Conservation (phyloP, 2,797 vertebrate genomes). For the Cyclura pinguis region DNA sequence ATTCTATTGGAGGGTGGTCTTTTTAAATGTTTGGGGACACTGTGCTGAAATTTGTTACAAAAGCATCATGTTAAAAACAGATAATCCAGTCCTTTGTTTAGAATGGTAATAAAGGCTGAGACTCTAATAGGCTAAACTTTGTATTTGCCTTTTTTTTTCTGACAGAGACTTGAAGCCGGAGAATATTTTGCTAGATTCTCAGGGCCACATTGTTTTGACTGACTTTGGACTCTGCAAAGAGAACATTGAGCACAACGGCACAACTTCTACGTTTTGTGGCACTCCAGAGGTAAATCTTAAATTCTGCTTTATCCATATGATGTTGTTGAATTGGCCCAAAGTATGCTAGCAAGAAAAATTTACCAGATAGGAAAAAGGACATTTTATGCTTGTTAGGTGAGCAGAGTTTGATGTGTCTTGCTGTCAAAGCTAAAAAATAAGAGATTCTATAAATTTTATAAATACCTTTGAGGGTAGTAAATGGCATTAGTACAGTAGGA, state of each 20-base stretch:
- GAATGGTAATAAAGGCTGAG: not conserved
- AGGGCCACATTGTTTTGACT: conserved; percentile 97
- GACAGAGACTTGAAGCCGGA: conserved; percentile 95
- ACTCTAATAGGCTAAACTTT: not conserved
- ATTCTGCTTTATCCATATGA: not conserved
- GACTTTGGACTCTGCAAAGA: conserved; percentile 99
- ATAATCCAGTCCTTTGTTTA: not conserved
- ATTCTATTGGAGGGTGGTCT: not conserved
- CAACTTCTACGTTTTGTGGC: conserved; percentile 98
- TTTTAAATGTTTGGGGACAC: not conserved
- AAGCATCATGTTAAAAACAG: not conserved
- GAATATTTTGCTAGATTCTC: conserved; percentile 97
- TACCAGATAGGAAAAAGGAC: not conserved
- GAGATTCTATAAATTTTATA: not conserved
- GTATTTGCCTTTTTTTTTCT: conserved; percentile 33
- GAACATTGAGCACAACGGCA: conserved; percentile 97
- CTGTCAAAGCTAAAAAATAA: accelerated
- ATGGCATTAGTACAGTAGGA: not conserved
- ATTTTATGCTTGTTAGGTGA: not conserved
- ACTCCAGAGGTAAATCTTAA: conserved; percentile 91
- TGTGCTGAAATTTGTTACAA: not conserved
- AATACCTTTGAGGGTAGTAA: not conserved
- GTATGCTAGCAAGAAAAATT: not conserved
- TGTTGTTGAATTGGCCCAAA: not conserved
- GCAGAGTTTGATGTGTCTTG: not conserved